Percentiles rank a stretch among this genome's conserved stretches.
Evolutionary conservation across 2,797 vertebrate genomes (phyloP).

Genomic region (Lepus oiostolus): DNA sequence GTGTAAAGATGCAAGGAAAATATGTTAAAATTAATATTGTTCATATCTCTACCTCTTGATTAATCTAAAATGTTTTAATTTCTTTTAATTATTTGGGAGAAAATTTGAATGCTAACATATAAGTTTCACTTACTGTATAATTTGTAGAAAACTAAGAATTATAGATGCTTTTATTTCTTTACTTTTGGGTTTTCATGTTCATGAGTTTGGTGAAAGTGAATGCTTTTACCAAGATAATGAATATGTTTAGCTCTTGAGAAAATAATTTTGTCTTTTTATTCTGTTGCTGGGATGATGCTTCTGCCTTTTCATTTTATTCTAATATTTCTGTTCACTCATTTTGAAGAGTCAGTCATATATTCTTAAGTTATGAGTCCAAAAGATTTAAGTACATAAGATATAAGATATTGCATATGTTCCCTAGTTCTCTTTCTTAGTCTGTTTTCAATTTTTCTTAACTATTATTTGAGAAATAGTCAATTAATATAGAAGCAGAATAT

Average conservation of each 20-base stretch:
- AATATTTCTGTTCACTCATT: slow-evolving; percentile 37
- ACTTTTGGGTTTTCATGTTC: not conserved
- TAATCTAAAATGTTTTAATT: slow-evolving; percentile 58
- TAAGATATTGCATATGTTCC: too few relatives aligned
- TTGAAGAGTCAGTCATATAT: not conserved
- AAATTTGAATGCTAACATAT: slow-evolving; percentile 1
- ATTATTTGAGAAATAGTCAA: not conserved
- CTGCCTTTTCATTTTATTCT: slow-evolving; percentile 32
- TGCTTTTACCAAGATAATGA: slow-evolving; percentile 25
- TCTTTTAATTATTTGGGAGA: slow-evolving; percentile 40
- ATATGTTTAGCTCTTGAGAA: not conserved
- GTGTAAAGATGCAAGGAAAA: slow-evolving; percentile 34
- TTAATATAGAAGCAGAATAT: not conserved
- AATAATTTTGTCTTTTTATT: slow-evolving; percentile 22
- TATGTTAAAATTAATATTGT: slow-evolving; percentile 50
- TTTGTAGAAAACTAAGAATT: slow-evolving; percentile 48
- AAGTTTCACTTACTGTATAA: slow-evolving; percentile 52
- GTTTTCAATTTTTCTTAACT: not conserved
- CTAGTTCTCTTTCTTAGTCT: not conserved
- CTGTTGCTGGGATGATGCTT: not conserved
- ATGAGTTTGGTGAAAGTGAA: not conserved
- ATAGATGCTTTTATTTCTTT: slow-evolving; percentile 45
- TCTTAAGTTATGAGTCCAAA: slow-evolving; percentile 16
- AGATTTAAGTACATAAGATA: not conserved
- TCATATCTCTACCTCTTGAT: slow-evolving; percentile 23